These are phyloP conservation scores for Turritopsis dohrnii DNA, from an alignment of 30 jellyfish, hydroid and myxozoan species.

Conservation along the genomic window DNA sequence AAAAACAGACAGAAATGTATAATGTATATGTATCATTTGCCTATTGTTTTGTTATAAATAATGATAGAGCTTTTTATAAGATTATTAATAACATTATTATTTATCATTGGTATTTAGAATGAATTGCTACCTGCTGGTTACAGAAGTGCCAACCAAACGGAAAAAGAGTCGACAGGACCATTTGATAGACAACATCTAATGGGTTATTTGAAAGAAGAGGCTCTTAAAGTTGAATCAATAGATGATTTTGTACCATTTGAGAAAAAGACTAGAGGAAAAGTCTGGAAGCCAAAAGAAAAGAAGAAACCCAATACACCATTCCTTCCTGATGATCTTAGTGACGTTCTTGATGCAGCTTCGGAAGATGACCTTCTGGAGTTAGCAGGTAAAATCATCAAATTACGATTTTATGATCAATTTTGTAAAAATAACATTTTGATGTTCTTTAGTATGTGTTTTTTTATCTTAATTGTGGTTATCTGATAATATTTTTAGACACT, in stretches of 20 bases:
- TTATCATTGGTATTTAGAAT: constrained; percentile 33
- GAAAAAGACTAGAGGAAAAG: constrained; percentile 72
- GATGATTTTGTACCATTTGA: constrained; percentile 83
- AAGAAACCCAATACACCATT: constrained; percentile 43
- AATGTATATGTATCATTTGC: neutral
- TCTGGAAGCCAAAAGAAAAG: constrained; percentile 65
- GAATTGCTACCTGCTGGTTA: constrained; percentile 79
- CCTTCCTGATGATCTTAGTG: constrained; percentile 86
- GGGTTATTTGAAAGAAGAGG: constrained; percentile 78
- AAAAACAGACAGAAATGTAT: neutral
- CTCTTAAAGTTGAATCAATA: constrained; percentile 49
- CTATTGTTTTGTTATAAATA: neutral
- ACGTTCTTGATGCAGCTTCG: constrained; percentile 84
- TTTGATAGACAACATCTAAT: constrained; percentile 63
- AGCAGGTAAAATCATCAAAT: constrained; percentile 54
- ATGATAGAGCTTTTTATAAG: neutral
- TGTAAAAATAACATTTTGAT: neutral
- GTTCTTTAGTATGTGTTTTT: too few relatives aligned
- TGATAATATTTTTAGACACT: neutral
- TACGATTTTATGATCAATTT: neutral
- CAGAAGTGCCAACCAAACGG: constrained; percentile 71
- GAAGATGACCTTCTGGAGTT: constrained; percentile 85
- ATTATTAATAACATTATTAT: neutral
- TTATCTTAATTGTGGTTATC: neutral
- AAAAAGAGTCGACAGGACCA: constrained; percentile 72